Percentiles rank a stretch among this genome's conserved stretches.
Evolutionary conservation across 2,113 vertebrate species (phyloP).

Genomic region (Mesembrinibis cayennensis): DNA sequence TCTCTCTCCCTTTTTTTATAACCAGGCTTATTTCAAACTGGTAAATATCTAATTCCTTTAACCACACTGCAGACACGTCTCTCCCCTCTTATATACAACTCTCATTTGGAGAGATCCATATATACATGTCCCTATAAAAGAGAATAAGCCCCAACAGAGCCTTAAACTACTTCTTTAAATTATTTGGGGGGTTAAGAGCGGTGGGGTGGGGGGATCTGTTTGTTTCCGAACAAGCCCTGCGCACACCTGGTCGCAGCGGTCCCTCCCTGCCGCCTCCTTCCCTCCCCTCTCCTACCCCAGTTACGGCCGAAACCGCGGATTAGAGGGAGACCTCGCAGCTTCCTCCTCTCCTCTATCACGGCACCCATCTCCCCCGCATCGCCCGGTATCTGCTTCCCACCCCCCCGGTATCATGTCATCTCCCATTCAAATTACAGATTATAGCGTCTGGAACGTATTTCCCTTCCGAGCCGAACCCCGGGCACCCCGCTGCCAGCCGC

Average conservation of each 20-base stretch:
- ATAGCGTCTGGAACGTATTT: not conserved
- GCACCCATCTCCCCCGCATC: not conserved
- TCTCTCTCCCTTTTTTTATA: constrained; percentile 71
- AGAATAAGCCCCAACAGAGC: not conserved
- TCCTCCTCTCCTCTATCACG: not conserved
- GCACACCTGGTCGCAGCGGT: not conserved
- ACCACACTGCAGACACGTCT: constrained; percentile 68
- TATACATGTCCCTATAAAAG: not conserved
- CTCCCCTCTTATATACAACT: constrained; percentile 34
- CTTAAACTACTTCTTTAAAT: not conserved
- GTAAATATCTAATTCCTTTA: constrained; percentile 91
- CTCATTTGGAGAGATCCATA: not conserved
- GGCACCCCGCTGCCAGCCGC: not conserved
- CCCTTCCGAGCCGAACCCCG: not conserved
- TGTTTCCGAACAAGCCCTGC: not conserved
- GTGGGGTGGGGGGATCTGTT: not conserved
- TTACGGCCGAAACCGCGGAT: not conserved
- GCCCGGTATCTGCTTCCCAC: not conserved
- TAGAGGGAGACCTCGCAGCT: not conserved
- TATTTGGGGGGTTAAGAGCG: not conserved
- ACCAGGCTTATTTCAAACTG: constrained; percentile 86
- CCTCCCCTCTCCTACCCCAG: not conserved
- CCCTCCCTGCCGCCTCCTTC: not conserved
- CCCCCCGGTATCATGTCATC: not conserved
- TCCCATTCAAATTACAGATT: not conserved